Conservation (phyloP, 2,888 invertebrate species). For the Zelleria hepariella region DNA sequence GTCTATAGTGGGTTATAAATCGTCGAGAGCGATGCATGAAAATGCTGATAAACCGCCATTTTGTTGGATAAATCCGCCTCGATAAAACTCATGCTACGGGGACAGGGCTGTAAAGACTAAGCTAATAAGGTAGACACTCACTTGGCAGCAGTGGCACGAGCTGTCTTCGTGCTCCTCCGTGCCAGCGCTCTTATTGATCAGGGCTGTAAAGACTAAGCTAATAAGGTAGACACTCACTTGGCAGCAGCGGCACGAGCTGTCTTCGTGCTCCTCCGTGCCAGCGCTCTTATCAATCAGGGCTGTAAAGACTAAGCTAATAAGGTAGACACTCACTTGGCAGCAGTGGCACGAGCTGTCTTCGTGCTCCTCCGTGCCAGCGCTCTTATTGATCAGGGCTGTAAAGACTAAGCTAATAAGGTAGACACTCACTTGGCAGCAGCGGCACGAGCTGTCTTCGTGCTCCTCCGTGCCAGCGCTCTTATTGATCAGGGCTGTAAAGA, state of each 20-base stretch:
- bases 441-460: constrained; percentile 93
- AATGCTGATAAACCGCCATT: no score
- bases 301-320: no score
- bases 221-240: constrained; percentile 87
- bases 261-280: constrained; percentile 87
- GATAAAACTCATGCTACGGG: no score
- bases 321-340: no score
- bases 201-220: no score
- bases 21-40: no score
- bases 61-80: no score
- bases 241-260: constrained; percentile 85
- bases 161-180: neutral
- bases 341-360: no score
- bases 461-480: constrained; percentile 81
- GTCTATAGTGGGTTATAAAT: no score
- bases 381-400: neutral
- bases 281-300: constrained; percentile 78
- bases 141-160: no score
- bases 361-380: neutral
- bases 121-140: neutral
- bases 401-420: neutral
- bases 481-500: constrained; percentile 64
- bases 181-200: neutral
- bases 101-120: no score
- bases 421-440: constrained; percentile 90